phyloP scores from a whole-genome alignment of 2,797 vertebrate species.

The Semotilus atromaculatus region DNA sequence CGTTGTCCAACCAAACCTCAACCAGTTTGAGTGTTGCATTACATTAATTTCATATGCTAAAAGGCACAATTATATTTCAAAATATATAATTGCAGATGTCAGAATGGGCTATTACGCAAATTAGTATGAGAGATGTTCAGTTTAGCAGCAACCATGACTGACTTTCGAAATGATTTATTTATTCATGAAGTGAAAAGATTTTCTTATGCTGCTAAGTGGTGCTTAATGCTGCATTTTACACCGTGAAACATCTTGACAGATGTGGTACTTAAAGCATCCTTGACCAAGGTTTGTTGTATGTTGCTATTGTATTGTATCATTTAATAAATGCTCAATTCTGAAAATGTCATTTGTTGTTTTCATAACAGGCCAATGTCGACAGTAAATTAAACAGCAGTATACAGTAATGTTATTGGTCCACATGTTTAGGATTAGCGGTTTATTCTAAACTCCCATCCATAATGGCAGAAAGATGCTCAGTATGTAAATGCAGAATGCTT shows the following conservation, averaged over 20 bases:
- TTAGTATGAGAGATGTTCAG: neutral
- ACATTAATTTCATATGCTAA: slow-evolving; percentile 1
- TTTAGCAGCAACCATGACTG: slow-evolving; percentile 13
- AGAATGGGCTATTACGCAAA: neutral
- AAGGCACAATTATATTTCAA: neutral
- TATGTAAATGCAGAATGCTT: neutral
- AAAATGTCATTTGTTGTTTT: neutral
- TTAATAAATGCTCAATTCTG: slow-evolving; percentile 48
- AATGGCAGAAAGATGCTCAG: neutral
- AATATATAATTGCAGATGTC: neutral
- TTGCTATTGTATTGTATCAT: slow-evolving; percentile 40
- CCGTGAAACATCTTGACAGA: slow-evolving; percentile 8
- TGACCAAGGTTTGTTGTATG: slow-evolving; percentile 46
- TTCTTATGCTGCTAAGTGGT: slow-evolving; percentile 43
- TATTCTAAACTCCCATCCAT: neutral
- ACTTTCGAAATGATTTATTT: neutral
- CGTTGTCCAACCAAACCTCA: neutral
- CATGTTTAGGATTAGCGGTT: neutral
- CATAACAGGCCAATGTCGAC: neutral
- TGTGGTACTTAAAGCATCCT: slow-evolving; percentile 44
- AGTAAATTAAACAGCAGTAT: neutral
- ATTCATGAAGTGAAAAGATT: slow-evolving; percentile 29
- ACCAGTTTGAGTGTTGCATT: neutral
- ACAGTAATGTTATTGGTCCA: neutral
- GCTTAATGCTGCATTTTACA: slow-evolving; percentile 37